These are phyloP conservation scores for Peromyscus eremicus DNA, from an alignment of 2,797 vertebrate species.

Conservation along the genomic window DNA sequence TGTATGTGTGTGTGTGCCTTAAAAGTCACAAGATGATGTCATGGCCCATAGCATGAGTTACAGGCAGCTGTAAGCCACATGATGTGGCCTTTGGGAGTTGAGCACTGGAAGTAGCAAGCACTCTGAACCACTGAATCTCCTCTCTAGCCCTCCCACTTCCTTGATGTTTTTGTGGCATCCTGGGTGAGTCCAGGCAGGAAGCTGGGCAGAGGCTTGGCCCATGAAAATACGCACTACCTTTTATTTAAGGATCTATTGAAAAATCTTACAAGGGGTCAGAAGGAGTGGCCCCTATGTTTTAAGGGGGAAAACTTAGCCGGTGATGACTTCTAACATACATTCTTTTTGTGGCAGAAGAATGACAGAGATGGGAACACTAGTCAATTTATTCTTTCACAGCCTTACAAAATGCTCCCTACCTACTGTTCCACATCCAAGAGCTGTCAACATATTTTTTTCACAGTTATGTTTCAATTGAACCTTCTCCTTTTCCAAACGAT, in stretches of 20 bases:
- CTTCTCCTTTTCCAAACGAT: background rate
- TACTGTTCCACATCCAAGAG: background rate
- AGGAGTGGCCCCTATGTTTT: background rate
- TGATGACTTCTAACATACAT: background rate
- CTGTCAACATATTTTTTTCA: constrained; percentile 44
- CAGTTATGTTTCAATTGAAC: constrained; percentile 36
- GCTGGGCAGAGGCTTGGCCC: background rate
- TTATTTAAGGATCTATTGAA: background rate
- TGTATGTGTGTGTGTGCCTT: background rate
- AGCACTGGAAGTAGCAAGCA: background rate
- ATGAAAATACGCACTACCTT: background rate
- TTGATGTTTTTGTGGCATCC: background rate
- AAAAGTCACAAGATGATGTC: background rate
- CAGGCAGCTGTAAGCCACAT: background rate
- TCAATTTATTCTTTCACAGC: background rate
- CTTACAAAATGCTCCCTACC: background rate
- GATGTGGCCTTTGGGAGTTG: background rate
- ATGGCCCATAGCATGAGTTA: background rate
- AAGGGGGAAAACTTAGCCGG: background rate
- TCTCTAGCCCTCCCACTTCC: background rate
- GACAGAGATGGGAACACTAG: background rate
- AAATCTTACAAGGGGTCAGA: background rate
- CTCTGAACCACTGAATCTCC: background rate
- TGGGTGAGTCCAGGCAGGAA: background rate
- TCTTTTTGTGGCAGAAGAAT: background rate